These are phyloP conservation scores for Aix galericulata DNA, from an alignment of 2,113 vertebrate genomes.

Conservation along the genomic window DNA sequence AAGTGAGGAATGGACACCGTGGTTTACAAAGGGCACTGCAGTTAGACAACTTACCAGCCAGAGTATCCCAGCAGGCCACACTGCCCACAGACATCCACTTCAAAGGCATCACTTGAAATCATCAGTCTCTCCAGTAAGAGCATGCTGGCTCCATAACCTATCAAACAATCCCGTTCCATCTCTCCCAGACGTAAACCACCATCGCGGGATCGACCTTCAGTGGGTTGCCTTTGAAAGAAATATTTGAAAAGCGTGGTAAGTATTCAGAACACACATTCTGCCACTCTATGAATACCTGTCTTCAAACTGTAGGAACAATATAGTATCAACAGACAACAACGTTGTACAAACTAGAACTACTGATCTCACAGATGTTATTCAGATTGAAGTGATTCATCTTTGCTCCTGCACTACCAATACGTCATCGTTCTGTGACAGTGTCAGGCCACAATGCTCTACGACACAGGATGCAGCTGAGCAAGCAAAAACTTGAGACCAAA, in stretches of 20 bases:
- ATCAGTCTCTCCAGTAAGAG: slow-evolving; percentile 95
- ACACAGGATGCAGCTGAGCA: background rate
- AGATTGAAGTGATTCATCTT: background rate
- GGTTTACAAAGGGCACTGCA: background rate
- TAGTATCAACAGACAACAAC: background rate
- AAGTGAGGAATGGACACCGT: background rate
- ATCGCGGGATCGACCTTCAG: slow-evolving; percentile 95
- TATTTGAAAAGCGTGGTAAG: background rate
- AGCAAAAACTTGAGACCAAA: background rate
- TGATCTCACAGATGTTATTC: background rate
- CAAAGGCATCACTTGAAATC: slow-evolving; percentile 98
- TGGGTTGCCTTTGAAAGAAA: slow-evolving; percentile 87
- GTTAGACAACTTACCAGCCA: slow-evolving; percentile 85
- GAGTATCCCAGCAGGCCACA: slow-evolving; percentile 97
- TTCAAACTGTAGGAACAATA: background rate
- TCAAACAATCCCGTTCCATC: slow-evolving; percentile 98
- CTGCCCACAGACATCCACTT: slow-evolving; percentile 97
- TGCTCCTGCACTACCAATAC: background rate
- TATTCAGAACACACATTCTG: background rate
- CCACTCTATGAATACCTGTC: background rate
- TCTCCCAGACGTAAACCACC: slow-evolving; percentile 96
- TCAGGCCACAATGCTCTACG: background rate
- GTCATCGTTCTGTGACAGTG: background rate
- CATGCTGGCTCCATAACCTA: slow-evolving; percentile 98
- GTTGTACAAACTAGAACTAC: background rate